Conservation (phyloP, 2,888 invertebrate genomes). For the Hirudinaria manillensis region DNA sequence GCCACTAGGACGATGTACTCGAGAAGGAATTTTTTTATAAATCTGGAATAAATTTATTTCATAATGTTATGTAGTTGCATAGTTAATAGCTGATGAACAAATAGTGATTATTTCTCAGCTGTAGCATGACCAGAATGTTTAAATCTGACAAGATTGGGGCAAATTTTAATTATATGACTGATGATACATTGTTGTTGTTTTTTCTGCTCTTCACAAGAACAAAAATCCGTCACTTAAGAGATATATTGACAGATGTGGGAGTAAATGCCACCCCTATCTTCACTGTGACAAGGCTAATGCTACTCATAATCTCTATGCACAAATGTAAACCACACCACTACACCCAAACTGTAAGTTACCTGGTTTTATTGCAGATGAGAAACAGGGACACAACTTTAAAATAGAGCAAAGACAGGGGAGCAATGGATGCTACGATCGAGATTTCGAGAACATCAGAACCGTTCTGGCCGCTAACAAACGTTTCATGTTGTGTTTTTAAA, state of each 20-base stretch:
- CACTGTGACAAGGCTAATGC: too few species aligned
- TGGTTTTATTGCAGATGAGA: not conserved
- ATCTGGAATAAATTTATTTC: not conserved
- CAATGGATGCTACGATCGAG: constrained; percentile 27
- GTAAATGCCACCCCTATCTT: too few species aligned
- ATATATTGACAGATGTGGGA: too few species aligned
- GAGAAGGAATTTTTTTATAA: constrained; percentile 34
- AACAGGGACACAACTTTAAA: constrained; percentile 8
- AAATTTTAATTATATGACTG: too few species aligned
- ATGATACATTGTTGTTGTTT: too few species aligned
- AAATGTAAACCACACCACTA: too few species aligned
- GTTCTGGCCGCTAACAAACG: constrained; percentile 37
- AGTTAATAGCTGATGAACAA: too few species aligned
- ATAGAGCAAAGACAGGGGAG: constrained; percentile 32
- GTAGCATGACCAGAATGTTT: not conserved
- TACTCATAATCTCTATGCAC: too few species aligned
- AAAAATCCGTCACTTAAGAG: not conserved
- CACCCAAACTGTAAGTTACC: too few species aligned
- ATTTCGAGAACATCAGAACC: constrained; percentile 37
- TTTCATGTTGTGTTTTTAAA: constrained; percentile 33
- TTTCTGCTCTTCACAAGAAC: too few species aligned
- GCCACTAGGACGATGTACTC: constrained; percentile 44
- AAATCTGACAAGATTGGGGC: not conserved
- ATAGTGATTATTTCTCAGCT: not conserved
- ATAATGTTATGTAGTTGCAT: too few species aligned